Evolutionary conservation across 2,113 vertebrate genomes (phyloP).

Genomic region (Anseranas semipalmata): DNA sequence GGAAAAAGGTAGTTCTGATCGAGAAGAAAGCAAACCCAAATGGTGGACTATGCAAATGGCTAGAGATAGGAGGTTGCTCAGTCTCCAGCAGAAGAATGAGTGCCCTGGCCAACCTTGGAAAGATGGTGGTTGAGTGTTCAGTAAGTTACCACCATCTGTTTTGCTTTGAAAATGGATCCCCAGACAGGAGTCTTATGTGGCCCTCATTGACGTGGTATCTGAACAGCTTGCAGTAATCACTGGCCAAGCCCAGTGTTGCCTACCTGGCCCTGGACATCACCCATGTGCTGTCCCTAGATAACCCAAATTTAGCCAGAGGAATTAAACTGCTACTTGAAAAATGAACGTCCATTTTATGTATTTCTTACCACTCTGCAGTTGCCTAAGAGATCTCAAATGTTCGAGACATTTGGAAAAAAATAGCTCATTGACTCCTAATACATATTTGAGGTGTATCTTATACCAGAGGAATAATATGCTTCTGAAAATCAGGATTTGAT

Average conservation of each 20-base stretch:
- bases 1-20: neutral
- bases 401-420: neutral
- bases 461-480: neutral
- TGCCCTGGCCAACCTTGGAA: neutral
- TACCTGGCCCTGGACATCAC: neutral
- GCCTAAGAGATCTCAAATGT: neutral
- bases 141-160: neutral
- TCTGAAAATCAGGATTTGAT: neutral
- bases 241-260: neutral
- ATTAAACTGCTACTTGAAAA: neutral
- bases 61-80: neutral
- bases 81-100: neutral
- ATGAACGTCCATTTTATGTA: neutral
- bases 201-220: neutral
- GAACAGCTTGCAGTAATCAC: neutral
- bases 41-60: neutral
- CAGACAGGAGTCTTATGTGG: accelerated
- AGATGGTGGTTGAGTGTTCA: neutral
- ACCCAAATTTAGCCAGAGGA: neutral
- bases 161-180: neutral
- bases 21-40: neutral
- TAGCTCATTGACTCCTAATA: neutral
- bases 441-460: neutral
- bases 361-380: neutral
- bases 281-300: neutral